A percentile compares a stretch with the other conserved stretches of the same genome.
These are phyloP conservation scores for Sebastiscus albofasciatus DNA, from an alignment of 2,797 vertebrate genomes.

Conservation along the genomic window DNA sequence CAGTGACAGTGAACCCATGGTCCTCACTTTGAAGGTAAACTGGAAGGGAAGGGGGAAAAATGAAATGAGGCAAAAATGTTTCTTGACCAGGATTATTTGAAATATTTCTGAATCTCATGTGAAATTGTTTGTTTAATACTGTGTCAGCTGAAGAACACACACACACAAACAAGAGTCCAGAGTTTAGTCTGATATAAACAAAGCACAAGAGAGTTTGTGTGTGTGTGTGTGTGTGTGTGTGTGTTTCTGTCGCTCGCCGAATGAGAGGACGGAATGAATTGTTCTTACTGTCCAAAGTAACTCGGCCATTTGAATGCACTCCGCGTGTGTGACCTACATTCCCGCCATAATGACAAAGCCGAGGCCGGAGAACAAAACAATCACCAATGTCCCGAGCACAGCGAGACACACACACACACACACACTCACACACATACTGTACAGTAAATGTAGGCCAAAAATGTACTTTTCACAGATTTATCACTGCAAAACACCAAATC, in stretches of 20 bases:
- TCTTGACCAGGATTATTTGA: not conserved
- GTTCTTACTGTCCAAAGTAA: conserved; percentile 58
- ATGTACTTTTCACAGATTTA: not conserved
- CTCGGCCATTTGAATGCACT: conserved; percentile 64
- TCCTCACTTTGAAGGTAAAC: conserved; percentile 89
- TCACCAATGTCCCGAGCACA: conserved; percentile 35
- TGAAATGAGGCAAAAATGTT: not conserved
- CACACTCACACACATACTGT: not conserved
- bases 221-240: not conserved
- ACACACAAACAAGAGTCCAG: not conserved
- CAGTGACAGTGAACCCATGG: conserved; percentile 88
- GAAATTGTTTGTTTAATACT: not conserved
- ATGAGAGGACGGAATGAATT: conserved; percentile 40
- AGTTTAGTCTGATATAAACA: not conserved
- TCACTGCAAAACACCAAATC: no score
- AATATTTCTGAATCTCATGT: not conserved
- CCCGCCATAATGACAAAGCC: conserved; percentile 63
- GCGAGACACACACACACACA: not conserved
- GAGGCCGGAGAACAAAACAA: conserved; percentile 56
- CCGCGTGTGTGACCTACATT: conserved; percentile 78
- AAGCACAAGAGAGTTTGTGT: not conserved
- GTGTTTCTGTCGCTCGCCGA: not conserved
- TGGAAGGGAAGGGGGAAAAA: conserved; percentile 52
- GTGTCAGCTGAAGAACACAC: not conserved
- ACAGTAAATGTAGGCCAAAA: not conserved